Evolutionary conservation across 2,113 vertebrate genomes (phyloP).

Genomic region (Chauna torquata): DNA sequence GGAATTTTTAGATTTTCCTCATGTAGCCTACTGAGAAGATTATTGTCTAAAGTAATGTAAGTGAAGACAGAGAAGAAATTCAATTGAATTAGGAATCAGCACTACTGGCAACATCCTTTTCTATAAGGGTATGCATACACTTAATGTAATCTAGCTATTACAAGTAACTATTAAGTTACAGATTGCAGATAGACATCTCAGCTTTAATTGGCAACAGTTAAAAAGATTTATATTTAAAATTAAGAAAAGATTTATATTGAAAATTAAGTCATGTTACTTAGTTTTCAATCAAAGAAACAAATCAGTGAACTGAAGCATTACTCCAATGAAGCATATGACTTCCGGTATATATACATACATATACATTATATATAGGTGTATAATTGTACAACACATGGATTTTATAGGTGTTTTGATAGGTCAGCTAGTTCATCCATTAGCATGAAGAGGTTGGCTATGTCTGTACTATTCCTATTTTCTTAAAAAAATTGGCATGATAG

Average conservation of each 20-base stretch:
- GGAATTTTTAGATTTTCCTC: too few relatives aligned
- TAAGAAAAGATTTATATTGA: too few relatives aligned
- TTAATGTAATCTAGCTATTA: background rate
- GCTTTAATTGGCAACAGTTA: background rate
- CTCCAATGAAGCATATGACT: background rate
- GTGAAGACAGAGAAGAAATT: background rate
- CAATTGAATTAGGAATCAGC: background rate
- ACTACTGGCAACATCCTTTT: background rate
- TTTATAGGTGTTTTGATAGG: background rate
- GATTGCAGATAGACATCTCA: background rate
- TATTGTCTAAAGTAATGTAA: background rate
- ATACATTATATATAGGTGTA: too few relatives aligned
- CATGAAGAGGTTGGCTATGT: background rate
- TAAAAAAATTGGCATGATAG: background rate
- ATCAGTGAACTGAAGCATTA: background rate
- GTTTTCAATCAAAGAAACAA: background rate
- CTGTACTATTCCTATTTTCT: background rate
- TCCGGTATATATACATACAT: background rate
- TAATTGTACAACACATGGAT: background rate
- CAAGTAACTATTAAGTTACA: background rate
- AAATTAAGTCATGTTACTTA: background rate
- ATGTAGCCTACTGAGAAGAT: too few relatives aligned
- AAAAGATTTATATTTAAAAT: background rate
- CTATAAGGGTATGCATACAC: background rate
- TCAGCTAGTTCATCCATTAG: background rate